Evolutionary conservation across 2,888 invertebrate genomes (phyloP).

Genomic region (Sipha maydis): DNA sequence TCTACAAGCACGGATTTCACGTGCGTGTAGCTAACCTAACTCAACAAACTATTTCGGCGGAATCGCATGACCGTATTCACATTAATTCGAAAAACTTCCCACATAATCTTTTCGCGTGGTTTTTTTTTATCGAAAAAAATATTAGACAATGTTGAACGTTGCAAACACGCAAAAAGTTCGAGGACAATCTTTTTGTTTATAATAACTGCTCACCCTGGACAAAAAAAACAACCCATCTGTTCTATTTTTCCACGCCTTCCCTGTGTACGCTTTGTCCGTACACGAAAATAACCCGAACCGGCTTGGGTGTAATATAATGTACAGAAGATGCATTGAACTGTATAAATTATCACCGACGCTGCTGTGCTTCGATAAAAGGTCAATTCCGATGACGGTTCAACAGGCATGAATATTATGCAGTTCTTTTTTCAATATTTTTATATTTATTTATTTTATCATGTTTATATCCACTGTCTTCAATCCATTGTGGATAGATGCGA

Average conservation of each 20-base stretch:
- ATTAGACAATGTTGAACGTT: too few relatives aligned
- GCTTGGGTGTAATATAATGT: neutral
- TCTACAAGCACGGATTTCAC: too few relatives aligned
- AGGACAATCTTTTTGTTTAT: too few relatives aligned
- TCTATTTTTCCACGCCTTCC: neutral
- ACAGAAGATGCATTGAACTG: neutral
- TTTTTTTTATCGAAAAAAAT: too few relatives aligned
- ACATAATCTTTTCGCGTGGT: too few relatives aligned
- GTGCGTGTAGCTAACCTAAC: too few relatives aligned
- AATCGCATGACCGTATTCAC: too few relatives aligned
- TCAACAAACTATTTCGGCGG: too few relatives aligned
- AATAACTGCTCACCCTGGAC: too few relatives aligned
- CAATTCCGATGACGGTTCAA: neutral
- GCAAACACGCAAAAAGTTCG: too few relatives aligned
- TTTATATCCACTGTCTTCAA: neutral
- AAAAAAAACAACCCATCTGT: neutral
- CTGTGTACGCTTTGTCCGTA: neutral
- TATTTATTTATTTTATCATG: neutral
- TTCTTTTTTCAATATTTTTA: neutral
- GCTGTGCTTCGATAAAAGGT: neutral
- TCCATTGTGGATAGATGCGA: neutral
- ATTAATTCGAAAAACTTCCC: too few relatives aligned
- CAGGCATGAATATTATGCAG: neutral
- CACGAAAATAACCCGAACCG: neutral
- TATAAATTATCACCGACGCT: neutral